Base-by-base conservation (phyloP, 1,140 invertebrate genomes). In the Pseudomyrmex flavicornis region DNA sequence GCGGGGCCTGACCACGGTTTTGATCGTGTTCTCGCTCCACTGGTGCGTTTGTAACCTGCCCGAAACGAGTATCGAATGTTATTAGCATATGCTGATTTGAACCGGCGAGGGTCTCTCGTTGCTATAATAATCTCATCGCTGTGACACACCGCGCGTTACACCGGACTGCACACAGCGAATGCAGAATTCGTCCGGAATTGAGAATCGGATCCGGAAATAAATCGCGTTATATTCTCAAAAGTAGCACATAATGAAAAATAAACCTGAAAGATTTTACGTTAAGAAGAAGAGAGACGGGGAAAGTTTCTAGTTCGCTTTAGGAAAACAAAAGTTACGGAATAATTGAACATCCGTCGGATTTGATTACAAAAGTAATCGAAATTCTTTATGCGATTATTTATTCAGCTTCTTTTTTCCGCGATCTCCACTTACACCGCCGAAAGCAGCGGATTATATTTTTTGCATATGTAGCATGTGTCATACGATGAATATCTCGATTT, bases 11-110 rank as follows among this genome's bases (percentile, higher is more conserved):
- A 95, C 95, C 2, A 99, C 95, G 26, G 96, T 97, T 87, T 95
- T 96, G 76, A 99, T 98, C 2, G 99, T 98, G 62, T 96, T 95
- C 35, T 98, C 96, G 91, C 98, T 99, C 98, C 98, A 99, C 91
- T 98, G 97, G 91, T 99, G 97, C 69, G 98, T 97, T 94, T 98
- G 97, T 50, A 98, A 93, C 87, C 97, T 98, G 76, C 4, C 90
- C 56, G 35, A 59, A 72, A 65, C 20, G 26, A 87, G 15, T 50
- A 74, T 26, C 22, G 22, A 72, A n/a, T 15, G n/a, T 87, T 86
- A 86, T 70, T 54, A 48, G 50, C 66, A 62, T 65, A 72, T 82
- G 15, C 48, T 74, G 69, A 68, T 74, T 72, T 22, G 46, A 12
- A 35, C 35, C n/a, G 56, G 8, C 58, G 44, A 26, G 12, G 52